These are phyloP conservation scores for Willowsia nigromaculata DNA, from an alignment of 2,888 invertebrate species.

Conservation along the genomic window DNA sequence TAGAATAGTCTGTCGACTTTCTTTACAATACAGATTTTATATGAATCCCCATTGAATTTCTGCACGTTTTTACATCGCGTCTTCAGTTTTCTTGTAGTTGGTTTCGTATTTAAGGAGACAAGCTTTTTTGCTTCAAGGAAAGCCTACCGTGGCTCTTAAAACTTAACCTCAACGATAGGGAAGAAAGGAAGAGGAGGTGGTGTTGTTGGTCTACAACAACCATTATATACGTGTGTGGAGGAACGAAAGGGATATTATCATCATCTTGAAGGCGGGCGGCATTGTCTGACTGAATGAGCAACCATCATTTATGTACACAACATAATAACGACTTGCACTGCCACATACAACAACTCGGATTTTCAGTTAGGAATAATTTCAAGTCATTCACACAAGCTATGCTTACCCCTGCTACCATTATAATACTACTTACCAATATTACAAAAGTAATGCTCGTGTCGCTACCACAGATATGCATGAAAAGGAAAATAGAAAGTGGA, in stretches of 20 bases:
- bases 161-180: constrained; percentile 4
- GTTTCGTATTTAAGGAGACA: background rate
- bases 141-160: constrained; percentile 7
- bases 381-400: background rate
- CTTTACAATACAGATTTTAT: background rate
- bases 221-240: background rate
- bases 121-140: background rate
- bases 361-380: constrained; percentile 22
- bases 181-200: background rate
- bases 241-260: background rate
- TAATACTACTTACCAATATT: background rate
- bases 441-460: background rate
- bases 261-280: background rate
- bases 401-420: background rate
- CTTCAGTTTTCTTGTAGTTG: background rate
- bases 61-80: constrained; percentile 13
- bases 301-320: background rate
- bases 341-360: background rate
- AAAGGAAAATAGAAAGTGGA: constrained; percentile 15
- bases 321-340: background rate
- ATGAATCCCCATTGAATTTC: constrained; percentile 20
- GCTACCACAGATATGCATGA: background rate
- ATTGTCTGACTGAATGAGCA: constrained; percentile 25
- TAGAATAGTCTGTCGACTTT: background rate
- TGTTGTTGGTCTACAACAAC: background rate